Percentiles rank a stretch among this genome's conserved stretches.
Conservation (phyloP, 1,140 invertebrate species). For the Triops cancriformis region DNA sequence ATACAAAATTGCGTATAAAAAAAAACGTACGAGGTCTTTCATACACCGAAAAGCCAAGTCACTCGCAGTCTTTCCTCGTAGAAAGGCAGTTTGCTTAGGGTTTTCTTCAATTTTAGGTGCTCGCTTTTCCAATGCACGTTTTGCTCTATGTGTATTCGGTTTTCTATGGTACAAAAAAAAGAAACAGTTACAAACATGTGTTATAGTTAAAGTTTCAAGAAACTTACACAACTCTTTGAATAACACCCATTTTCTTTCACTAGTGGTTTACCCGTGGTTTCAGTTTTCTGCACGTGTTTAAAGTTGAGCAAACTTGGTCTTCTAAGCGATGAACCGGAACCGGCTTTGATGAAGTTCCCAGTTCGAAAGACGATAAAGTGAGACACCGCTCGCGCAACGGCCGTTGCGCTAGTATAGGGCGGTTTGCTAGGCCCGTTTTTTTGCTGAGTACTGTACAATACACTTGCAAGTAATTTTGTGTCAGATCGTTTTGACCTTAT, state of each 20-base stretch:
- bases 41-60: conserved; percentile 61
- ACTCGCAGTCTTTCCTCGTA: conserved; percentile 77
- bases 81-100: conserved; percentile 70
- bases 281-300: neutral
- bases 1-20: conserved; percentile 21
- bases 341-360: too few relatives aligned
- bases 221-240: conserved; percentile 33
- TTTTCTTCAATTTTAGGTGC: conserved; percentile 86
- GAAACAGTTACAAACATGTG: neutral
- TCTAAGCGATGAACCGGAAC: neutral
- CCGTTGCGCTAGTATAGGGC: too few relatives aligned
- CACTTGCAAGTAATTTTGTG: too few relatives aligned
- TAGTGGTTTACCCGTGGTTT: neutral
- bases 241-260: conserved; percentile 31
- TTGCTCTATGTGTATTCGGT: conserved; percentile 79
- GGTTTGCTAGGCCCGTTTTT: too few relatives aligned
- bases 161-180: conserved; percentile 53
- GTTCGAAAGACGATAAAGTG: too few relatives aligned
- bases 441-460: too few relatives aligned
- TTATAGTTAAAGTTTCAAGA: conserved; percentile 17
- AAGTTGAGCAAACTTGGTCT: neutral
- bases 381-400: too few relatives aligned
- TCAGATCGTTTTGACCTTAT: too few relatives aligned
- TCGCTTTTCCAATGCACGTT: conserved; percentile 65
- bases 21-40: conserved; percentile 67